phyloP scores from a whole-genome alignment of 2,888 invertebrate species.

The Phortica magna region DNA sequence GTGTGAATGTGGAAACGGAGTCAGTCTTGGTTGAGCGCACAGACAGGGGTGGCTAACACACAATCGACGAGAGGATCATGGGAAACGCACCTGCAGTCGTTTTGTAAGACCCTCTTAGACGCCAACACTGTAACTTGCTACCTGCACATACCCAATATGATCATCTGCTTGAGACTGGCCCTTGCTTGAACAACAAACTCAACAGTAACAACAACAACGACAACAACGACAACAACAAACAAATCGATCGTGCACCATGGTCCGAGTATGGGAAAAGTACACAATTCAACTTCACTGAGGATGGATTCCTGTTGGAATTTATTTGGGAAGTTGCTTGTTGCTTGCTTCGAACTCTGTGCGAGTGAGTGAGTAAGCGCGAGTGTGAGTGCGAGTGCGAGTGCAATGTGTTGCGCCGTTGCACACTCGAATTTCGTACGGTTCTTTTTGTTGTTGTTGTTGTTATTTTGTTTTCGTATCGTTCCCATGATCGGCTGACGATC shows the following conservation, averaged over 20 bases:
- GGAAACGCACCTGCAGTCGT: not conserved
- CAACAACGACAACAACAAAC: slow-evolving; percentile 23
- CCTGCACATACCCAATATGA: slow-evolving; percentile 28
- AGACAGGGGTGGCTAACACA: slow-evolving; percentile 54
- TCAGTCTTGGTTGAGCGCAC: slow-evolving; percentile 72
- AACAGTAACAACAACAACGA: slow-evolving; percentile 1
- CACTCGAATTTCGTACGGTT: slow-evolving; percentile 72
- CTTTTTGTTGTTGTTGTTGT: slow-evolving; percentile 48
- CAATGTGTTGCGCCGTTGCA: slow-evolving; percentile 48
- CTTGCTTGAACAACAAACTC: slow-evolving; percentile 17
- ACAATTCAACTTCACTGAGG: slow-evolving; percentile 55
- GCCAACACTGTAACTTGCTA: slow-evolving; percentile 22
- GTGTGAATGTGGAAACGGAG: slow-evolving; percentile 71
- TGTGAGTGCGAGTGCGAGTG: slow-evolving; percentile 23
- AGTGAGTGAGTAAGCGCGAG: slow-evolving; percentile 13
- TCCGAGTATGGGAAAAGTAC: slow-evolving; percentile 74
- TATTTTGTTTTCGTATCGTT: slow-evolving; percentile 30
- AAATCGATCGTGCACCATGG: slow-evolving; percentile 33
- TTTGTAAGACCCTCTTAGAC: not conserved
- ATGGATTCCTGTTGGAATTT: slow-evolving; percentile 76
- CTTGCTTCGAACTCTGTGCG: slow-evolving; percentile 31
- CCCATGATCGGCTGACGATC: slow-evolving; percentile 39
- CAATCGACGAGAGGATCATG: not conserved
- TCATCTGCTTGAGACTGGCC: slow-evolving; percentile 31
- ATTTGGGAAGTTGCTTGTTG: slow-evolving; percentile 68